Base-by-base conservation (phyloP, 2,888 invertebrate species). In the Platycheirus albimanus region DNA sequence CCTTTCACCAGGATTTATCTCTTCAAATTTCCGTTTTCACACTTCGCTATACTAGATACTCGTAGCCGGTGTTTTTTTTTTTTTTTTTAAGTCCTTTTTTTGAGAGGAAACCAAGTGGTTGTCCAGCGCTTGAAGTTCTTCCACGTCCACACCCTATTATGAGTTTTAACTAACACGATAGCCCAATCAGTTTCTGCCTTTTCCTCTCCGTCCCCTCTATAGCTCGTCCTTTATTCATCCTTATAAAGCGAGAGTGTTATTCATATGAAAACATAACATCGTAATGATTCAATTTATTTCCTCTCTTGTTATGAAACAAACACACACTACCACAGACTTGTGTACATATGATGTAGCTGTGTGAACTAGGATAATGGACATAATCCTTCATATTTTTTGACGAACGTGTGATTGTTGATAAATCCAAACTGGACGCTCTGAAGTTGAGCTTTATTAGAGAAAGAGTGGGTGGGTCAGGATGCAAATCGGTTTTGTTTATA, bases 91-190 rank as follows among this genome's bases (percentile, higher is more conserved):
- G 17, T 19, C 15, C 51, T 41, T 33, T 43, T 58, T 30, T n/a
- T 54, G 30, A 51, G 5, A 33, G 58, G 49, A 36, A 41, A 38
- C 74, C 63, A 58, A 70, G 63, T 69, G 30, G 52, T 45, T 56
- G 71, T 58, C 67, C 49, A 43, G 13, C 67, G 36, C 38, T 56
- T 67, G 24, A 70, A 80, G 30, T 63, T 72, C 52, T 71, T 81
- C 76, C 81, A 81, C 52, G 77, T 81, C 76, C 81, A 81, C 76
- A 81, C 76, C 81, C 81, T 71, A 77, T 56, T 63, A 51, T 17
- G 41, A 19, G 7, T 43, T 58, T 13, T 64, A 63, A 69, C 58
- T 70, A 70, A 54, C 54, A 43, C 58, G 43, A 52, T 36, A 47
- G 24, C 69, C 5, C 30, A 33, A 24, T n/a, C n/a, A n/a, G n/a